Conservation (phyloP, 23 tunicate species). For the Ascidia mentula region DNA sequence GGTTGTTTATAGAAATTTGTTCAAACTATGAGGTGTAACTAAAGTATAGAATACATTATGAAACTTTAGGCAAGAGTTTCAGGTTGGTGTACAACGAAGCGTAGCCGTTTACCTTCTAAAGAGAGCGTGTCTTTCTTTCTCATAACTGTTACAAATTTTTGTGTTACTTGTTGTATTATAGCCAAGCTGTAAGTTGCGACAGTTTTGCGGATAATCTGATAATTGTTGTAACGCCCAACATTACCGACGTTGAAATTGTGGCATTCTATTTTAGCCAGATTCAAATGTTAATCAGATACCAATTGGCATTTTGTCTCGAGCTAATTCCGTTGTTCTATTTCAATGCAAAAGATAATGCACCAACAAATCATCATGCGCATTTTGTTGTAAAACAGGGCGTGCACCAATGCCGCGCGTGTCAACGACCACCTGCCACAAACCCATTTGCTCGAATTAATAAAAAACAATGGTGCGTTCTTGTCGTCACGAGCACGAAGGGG, state of each 20-base stretch:
- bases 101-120: too few relatives aligned
- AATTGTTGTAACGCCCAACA: neutral
- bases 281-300: neutral
- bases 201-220: neutral
- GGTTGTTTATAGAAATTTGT: too few relatives aligned
- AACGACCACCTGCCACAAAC: slow-evolving; percentile 4
- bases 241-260: neutral
- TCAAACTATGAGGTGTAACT: too few relatives aligned
- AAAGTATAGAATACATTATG: too few relatives aligned
- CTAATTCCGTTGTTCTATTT: neutral
- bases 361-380: neutral
- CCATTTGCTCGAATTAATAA: slow-evolving; percentile 1
- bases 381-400: neutral
- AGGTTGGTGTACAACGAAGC: too few relatives aligned
- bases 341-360: neutral
- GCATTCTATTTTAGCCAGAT: neutral
- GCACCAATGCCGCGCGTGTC: neutral
- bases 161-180: too few relatives aligned
- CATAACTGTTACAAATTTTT: too few relatives aligned
- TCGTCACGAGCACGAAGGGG: slow-evolving; percentile 20
- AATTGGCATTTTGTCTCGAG: neutral
- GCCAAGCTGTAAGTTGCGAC: too few relatives aligned
- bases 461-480: slow-evolving; percentile 1
- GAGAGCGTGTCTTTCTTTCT: too few relatives aligned
- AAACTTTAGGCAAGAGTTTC: too few relatives aligned